Evolutionary conservation across 2,888 invertebrate species (phyloP).

Genomic region (Biston stratarius): DNA sequence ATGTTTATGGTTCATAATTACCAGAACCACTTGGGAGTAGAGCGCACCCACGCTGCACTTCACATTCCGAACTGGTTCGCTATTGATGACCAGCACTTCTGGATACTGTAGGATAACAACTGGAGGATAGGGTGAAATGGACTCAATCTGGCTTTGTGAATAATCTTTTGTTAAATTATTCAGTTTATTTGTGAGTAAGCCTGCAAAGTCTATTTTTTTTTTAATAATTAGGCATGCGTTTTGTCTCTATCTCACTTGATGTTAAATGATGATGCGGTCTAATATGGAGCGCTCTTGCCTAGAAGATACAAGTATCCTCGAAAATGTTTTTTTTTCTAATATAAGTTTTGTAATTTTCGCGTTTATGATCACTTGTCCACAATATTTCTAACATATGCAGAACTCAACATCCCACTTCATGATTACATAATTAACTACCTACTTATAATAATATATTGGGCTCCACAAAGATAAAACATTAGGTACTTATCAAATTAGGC

Average conservation of each 20-base stretch:
- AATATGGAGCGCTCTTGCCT: too few relatives aligned
- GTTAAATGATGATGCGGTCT: too few relatives aligned
- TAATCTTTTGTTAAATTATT: too few relatives aligned
- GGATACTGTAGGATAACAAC: background rate
- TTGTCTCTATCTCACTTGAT: too few relatives aligned
- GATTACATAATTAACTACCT: conserved; percentile 42
- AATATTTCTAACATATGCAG: conserved; percentile 2
- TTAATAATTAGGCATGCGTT: too few relatives aligned
- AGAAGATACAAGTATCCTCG: too few relatives aligned
- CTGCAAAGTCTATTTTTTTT: too few relatives aligned
- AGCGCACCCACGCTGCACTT: conserved; percentile 40
- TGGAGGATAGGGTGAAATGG: background rate
- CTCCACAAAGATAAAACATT: conserved; percentile 36
- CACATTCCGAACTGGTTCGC: conserved; percentile 36
- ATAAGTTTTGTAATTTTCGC: too few relatives aligned
- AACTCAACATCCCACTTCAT: conserved; percentile 7
- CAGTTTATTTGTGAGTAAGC: too few relatives aligned
- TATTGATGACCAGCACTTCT: conserved; percentile 19
- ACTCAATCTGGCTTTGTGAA: too few relatives aligned
- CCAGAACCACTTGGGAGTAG: conserved; percentile 38
- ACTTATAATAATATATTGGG: too few relatives aligned
- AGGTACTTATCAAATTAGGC: conserved; percentile 34
- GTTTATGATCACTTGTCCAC: background rate
- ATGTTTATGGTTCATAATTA: conserved; percentile 43
- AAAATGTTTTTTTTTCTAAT: too few relatives aligned